phyloP scores from a whole-genome alignment of 1,140 invertebrate genomes.

The Ylistrum balloti region DNA sequence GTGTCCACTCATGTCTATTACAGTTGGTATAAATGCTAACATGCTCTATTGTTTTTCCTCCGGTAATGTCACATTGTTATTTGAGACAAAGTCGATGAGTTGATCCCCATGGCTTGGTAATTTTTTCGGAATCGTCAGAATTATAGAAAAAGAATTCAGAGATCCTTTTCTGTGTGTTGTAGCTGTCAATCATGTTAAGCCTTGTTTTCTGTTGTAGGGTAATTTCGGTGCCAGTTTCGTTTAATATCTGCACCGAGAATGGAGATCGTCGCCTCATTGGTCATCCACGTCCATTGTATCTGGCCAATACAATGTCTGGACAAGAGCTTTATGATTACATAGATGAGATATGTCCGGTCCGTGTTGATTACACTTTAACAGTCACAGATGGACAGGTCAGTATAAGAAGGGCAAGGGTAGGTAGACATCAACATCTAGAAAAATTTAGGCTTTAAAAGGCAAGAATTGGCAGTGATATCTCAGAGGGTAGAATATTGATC shows the following conservation, averaged over 20 bases:
- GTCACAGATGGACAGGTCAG: conserved; percentile 81
- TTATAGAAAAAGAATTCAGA: too few relatives aligned
- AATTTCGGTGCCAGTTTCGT: conserved; percentile 85
- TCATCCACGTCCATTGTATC: conserved; percentile 85
- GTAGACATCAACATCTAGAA: too few relatives aligned
- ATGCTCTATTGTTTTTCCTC: too few relatives aligned
- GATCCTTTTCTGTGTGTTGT: not conserved
- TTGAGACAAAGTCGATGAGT: too few relatives aligned
- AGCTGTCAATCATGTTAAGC: not conserved
- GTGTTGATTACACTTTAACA: conserved; percentile 82
- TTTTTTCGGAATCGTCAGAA: too few relatives aligned
- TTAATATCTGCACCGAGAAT: conserved; percentile 63
- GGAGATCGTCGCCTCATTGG: conserved; percentile 84
- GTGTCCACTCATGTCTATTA: too few relatives aligned
- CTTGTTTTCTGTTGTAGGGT: conserved; percentile 74
- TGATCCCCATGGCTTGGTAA: too few relatives aligned
- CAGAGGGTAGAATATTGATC: too few relatives aligned
- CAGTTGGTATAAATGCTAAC: too few relatives aligned
- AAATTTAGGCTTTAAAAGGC: too few relatives aligned
- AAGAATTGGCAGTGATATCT: too few relatives aligned
- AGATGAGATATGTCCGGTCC: conserved; percentile 83
- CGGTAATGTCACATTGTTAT: too few relatives aligned
- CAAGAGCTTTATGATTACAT: conserved; percentile 84
- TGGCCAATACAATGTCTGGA: conserved; percentile 85
- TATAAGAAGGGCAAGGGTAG: not conserved